phyloP scores from a whole-genome alignment of 2,888 invertebrate genomes.

The Holacanthella duospinosa region DNA sequence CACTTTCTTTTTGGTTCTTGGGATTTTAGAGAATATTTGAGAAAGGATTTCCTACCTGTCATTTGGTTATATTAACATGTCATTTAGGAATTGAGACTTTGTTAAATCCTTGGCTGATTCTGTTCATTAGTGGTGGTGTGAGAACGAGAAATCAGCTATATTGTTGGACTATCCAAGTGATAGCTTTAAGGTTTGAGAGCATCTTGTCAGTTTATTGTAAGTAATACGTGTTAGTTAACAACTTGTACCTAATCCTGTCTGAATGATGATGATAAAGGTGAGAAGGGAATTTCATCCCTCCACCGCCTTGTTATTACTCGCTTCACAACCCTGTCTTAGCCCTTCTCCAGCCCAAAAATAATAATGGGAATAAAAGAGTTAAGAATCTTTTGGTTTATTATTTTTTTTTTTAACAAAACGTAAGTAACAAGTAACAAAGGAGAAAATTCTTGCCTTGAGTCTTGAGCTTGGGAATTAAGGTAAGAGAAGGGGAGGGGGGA shows the following conservation, averaged over 20 bases:
- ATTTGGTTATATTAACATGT: background rate
- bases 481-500: background rate
- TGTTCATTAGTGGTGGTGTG: background rate
- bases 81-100: too few relatives aligned
- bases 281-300: background rate
- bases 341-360: background rate
- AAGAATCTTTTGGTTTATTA: background rate
- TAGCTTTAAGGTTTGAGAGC: too few relatives aligned
- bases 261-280: background rate
- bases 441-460: background rate
- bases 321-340: conserved; percentile 1
- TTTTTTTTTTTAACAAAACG: background rate
- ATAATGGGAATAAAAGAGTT: background rate
- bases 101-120: background rate
- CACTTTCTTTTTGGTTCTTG: too few relatives aligned
- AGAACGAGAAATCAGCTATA: too few relatives aligned
- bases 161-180: too few relatives aligned
- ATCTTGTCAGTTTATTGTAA: conserved; percentile 3
- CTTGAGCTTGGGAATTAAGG: background rate
- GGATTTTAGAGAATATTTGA: too few relatives aligned
- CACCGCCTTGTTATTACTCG: background rate
- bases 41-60: background rate
- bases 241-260: conserved; percentile 1
- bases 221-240: conserved; percentile 5
- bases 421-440: too few relatives aligned